Evolutionary conservation across 2,888 invertebrate genomes (phyloP).

Genomic region (Acronicta psi): DNA sequence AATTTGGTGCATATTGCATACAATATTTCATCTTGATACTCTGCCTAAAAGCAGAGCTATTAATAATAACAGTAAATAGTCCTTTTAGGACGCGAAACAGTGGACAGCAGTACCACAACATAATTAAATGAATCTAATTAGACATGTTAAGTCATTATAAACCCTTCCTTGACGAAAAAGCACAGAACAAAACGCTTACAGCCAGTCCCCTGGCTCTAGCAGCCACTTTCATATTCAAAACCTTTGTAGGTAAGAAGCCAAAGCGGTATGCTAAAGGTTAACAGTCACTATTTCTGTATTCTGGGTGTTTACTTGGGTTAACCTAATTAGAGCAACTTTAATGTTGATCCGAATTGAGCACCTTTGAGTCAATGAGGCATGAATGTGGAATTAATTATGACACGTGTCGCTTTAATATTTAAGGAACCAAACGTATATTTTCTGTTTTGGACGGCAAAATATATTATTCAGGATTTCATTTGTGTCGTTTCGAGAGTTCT

Average conservation of each 20-base stretch:
- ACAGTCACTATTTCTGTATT: conserved; percentile 37
- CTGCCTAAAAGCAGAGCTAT: too few relatives aligned
- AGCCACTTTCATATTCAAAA: conserved; percentile 36
- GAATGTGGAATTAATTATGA: neutral
- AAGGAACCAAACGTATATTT: neutral
- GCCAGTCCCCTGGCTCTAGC: conserved; percentile 8
- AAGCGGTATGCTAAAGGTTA: conserved; percentile 23
- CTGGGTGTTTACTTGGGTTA: conserved; percentile 27
- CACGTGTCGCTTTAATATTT: neutral
- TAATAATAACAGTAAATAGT: too few relatives aligned
- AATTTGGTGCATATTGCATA: too few relatives aligned
- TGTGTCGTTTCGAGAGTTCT: too few relatives aligned
- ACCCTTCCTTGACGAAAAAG: conserved; percentile 2
- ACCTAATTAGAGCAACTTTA: conserved; percentile 30
- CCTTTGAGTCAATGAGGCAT: neutral
- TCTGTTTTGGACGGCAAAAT: neutral
- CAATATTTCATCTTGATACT: too few relatives aligned
- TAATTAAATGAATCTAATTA: conserved; percentile 14
- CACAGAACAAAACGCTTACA: conserved; percentile 24
- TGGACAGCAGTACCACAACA: too few relatives aligned
- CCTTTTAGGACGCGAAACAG: too few relatives aligned
- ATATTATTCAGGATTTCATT: too few relatives aligned
- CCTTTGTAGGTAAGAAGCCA: conserved; percentile 33
- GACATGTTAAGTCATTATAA: neutral
- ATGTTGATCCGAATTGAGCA: conserved; percentile 17